Conservation (phyloP, 1,140 invertebrate species). For the Leptinotarsa undecemlineata region DNA sequence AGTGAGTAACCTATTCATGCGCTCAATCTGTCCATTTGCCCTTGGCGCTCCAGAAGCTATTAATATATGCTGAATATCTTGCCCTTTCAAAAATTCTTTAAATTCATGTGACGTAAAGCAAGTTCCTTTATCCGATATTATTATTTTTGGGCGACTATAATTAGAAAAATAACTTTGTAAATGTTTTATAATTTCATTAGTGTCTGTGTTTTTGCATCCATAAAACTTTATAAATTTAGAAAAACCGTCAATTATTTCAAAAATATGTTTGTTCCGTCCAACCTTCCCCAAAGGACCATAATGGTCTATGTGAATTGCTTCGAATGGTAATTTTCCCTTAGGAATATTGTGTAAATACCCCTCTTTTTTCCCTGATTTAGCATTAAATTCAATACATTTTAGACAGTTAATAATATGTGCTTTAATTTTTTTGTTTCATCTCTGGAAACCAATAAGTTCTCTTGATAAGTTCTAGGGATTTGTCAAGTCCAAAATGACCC, state of each 20-base stretch:
- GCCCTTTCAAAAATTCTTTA: constrained; percentile 25
- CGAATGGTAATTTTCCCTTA: constrained; percentile 46
- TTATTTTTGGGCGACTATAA: constrained; percentile 32
- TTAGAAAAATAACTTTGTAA: constrained; percentile 23
- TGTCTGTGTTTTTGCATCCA: constrained; percentile 26
- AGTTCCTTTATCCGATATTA: constrained; percentile 37
- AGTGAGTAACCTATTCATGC: constrained; percentile 38
- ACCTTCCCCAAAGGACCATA: constrained; percentile 38
- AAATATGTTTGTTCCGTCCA: constrained; percentile 35
- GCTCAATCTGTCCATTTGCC: constrained; percentile 43
- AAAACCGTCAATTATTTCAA: constrained; percentile 43
- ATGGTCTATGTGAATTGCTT: constrained; percentile 48
- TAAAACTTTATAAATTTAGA: constrained; percentile 43
- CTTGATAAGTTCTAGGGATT: not conserved
- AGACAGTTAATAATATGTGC: constrained; percentile 42
- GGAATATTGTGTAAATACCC: constrained; percentile 42
- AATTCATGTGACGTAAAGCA: constrained; percentile 36
- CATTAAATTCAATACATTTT: constrained; percentile 40
- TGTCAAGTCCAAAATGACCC: not conserved
- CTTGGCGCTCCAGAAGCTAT: constrained; percentile 34
- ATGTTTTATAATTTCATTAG: constrained; percentile 30
- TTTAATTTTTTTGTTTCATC: constrained; percentile 45
- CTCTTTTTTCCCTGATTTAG: constrained; percentile 42
- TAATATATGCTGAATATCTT: constrained; percentile 27
- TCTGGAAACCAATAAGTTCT: constrained; percentile 46